Base-by-base conservation (phyloP, 2,113 vertebrate genomes). In the Trinectes maculatus region DNA sequence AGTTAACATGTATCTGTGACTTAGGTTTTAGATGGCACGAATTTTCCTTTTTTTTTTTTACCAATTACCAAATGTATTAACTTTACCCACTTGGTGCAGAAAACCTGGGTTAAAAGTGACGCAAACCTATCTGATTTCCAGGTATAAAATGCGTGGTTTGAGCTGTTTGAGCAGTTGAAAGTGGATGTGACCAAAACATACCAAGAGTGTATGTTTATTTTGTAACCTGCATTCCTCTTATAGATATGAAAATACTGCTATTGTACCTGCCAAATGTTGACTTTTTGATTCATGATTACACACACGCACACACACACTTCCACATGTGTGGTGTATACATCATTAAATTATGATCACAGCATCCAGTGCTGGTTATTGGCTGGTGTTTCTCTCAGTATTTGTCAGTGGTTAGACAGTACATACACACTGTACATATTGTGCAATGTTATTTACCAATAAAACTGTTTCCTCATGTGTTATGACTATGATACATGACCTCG, bases 261-360 rank as follows among this genome's bases (percentile, higher is more conserved):
- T n/a, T 12, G 19, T 19, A 43, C 26, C 2, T 44, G 3, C 19
- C 5, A 11, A 2, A 10, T 6, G 34, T 13, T 15, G 34, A 37
- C 3, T 13, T 13, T 6, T 37, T 5, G 11, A 13, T n/a, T 37
- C 34, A 37, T 5, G 34, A 37, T 37, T 12, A 37, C 11, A 16
- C 34, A 16, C 12, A 37, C 34, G 6, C 11, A 13, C 34, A 13
- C 34, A 36, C 15, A n/a, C n/a, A n/a, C n/a, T n/a, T n/a, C n/a
- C n/a, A n/a, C n/a, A n/a, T n/a, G n/a, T n/a, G n/a, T n/a, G n/a
- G n/a, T n/a, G n/a, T n/a, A n/a, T n/a, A n/a, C n/a, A n/a, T n/a
- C 21, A 54, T 56, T 56, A 47, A 55, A 46, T 36, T 19, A 28
- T 47, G 19, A 15, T 11, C 15, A 51, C 40, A 43, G n/a, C 29